Evolutionary conservation across 2,888 invertebrate species (phyloP), one percentile per base, ranked within the genome.

Genomic region (Amphipoea oculea): DNA sequence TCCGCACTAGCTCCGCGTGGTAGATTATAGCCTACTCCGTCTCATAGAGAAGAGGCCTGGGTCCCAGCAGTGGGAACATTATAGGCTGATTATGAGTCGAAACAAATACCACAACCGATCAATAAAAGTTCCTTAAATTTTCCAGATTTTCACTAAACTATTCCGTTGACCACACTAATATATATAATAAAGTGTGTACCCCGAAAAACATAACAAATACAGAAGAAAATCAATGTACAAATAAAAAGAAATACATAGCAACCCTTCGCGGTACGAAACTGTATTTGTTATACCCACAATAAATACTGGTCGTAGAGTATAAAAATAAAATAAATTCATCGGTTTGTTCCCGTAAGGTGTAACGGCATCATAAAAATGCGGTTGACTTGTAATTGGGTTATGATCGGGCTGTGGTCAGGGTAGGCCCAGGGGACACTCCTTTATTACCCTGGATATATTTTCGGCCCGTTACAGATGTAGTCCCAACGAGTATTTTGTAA

Each of bases 311-410:
- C 85, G 81, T 79, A 60, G 71, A 86, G 74, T 83, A 86, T 90
- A 87, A 90, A 89, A 90, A 90, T 87, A 89, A 86, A 87, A 83
- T 89, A 89, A 90, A 90, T 90, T 89, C 89, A 89, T 90, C 88
- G 87, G 87, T 89, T 90, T 91, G 90, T 91, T 91, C 79, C 83
- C 85, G 87, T 88, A 89, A 89, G 88, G 90, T 90, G 87, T 89
- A 90, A 89, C 84, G 86, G 90, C 90, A 91, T 92, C 92, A 94
- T 94, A 93, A 94, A 94, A 94, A 93, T 91, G 92, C 92, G 92
- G 92, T 91, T 91, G 92, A 92, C 89, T 89, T 90, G 92, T 94
- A 94, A 94, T 94, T 93, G 94, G 92, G 93, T 94, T 94, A 94
- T 94, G 94, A 94, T 93, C 93, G 92, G 91, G 86, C 88, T 82